Conservation (phyloP, 2,888 invertebrate genomes). For the Gortyna flavago region DNA sequence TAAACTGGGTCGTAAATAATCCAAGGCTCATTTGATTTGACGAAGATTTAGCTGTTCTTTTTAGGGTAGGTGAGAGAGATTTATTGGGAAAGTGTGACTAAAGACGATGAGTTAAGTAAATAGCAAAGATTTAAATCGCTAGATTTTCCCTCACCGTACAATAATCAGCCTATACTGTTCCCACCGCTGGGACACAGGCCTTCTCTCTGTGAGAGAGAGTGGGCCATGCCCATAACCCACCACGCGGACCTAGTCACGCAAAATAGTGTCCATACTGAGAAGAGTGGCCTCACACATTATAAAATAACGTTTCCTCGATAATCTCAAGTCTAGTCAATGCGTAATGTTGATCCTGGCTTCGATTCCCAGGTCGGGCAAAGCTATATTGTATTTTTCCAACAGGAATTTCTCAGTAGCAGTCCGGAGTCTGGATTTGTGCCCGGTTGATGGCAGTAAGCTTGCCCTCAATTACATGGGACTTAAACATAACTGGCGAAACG, state of each 20-base stretch:
- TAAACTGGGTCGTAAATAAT: constrained; percentile 68
- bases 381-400: neutral
- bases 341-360: neutral
- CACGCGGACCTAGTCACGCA: neutral
- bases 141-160: neutral
- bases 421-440: neutral
- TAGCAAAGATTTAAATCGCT: neutral
- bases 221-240: neutral
- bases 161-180: neutral
- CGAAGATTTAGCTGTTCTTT: constrained; percentile 47
- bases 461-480: neutral
- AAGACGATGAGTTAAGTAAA: neutral
- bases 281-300: neutral
- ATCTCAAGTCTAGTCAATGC: neutral
- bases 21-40: constrained; percentile 50
- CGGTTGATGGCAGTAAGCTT: neutral
- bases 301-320: neutral
- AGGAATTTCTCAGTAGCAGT: neutral
- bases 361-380: neutral
- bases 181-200: neutral
- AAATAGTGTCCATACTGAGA: neutral
- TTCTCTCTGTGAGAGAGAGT: neutral
- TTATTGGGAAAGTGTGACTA: constrained; percentile 12
- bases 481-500: neutral
- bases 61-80: constrained; percentile 10